Percentiles rank a stretch among this genome's conserved stretches.
phyloP scores from a whole-genome alignment of 2,888 invertebrate genomes.

The Sylvicola fuscatus region DNA sequence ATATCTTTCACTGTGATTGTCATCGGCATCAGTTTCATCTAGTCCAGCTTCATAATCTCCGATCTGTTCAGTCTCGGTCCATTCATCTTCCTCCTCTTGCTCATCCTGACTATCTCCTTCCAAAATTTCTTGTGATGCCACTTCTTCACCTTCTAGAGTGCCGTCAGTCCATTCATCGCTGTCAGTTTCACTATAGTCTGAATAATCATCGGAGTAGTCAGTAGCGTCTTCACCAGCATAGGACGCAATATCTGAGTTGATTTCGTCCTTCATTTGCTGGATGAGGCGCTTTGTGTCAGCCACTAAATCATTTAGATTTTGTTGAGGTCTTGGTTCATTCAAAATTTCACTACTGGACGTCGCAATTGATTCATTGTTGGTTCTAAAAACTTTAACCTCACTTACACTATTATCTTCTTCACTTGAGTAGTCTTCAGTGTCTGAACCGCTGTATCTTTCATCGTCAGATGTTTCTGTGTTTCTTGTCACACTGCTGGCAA shows the following conservation, averaged over 20 bases:
- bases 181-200: constrained; percentile 17
- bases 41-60: constrained; percentile 13
- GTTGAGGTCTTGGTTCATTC: constrained; percentile 10
- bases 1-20: constrained; percentile 14
- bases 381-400: too few relatives aligned
- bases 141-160: constrained; percentile 22
- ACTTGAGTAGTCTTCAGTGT: too few relatives aligned
- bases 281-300: constrained; percentile 38
- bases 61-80: constrained; percentile 15
- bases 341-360: neutral
- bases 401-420: too few relatives aligned
- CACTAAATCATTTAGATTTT: constrained; percentile 31
- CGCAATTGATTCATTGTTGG: neutral
- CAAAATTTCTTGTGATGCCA: constrained; percentile 9
- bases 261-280: constrained; percentile 44
- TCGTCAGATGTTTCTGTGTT: too few relatives aligned
- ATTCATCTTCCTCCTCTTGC: neutral
- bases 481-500: too few relatives aligned
- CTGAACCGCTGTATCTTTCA: too few relatives aligned
- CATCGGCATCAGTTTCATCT: constrained; percentile 11
- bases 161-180: constrained; percentile 30
- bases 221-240: constrained; percentile 16
- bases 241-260: constrained; percentile 34
- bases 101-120: constrained; percentile 5
- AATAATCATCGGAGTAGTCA: constrained; percentile 10